Evolutionary conservation across 2,888 invertebrate species (phyloP).

Genomic region (Sisyra terminalis): DNA sequence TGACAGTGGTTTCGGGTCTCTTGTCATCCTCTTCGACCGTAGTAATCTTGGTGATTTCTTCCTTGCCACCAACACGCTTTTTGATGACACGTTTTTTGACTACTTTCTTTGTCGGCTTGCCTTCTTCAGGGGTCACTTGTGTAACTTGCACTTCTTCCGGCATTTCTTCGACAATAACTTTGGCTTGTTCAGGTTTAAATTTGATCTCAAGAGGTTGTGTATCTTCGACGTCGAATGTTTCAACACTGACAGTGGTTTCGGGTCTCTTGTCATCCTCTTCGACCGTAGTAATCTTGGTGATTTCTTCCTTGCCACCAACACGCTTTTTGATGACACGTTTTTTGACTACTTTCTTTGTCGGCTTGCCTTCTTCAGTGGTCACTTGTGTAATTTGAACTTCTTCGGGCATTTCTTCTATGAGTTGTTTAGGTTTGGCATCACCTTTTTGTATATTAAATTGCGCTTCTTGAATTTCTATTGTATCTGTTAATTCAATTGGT

Average conservation of each 20-base stretch:
- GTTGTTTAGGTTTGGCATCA: slow-evolving; percentile 1
- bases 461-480: slow-evolving; percentile 15
- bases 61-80: slow-evolving; percentile 20
- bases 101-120: slow-evolving; percentile 16
- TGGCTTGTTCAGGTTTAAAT: neutral
- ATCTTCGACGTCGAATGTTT: slow-evolving; percentile 13
- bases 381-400: slow-evolving; percentile 16
- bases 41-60: slow-evolving; percentile 25
- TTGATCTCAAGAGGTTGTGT: neutral
- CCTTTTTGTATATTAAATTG: slow-evolving; percentile 22
- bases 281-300: slow-evolving; percentile 23
- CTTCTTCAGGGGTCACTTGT: slow-evolving; percentile 14
- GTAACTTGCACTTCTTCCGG: slow-evolving; percentile 18
- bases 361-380: slow-evolving; percentile 14
- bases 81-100: slow-evolving; percentile 22
- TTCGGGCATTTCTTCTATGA: slow-evolving; percentile 17
- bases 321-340: slow-evolving; percentile 20
- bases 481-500: slow-evolving; percentile 15
- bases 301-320: slow-evolving; percentile 17
- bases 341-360: slow-evolving; percentile 12
- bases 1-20: slow-evolving; percentile 23
- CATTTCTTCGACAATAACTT: slow-evolving; percentile 11
- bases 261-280: slow-evolving; percentile 18
- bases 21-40: slow-evolving; percentile 31
- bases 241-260: slow-evolving; percentile 19